A percentile compares a stretch with the other conserved stretches of the same genome.
These are phyloP conservation scores for Donacobius atricapilla DNA, from an alignment of 2,113 vertebrate species.

Conservation along the genomic window DNA sequence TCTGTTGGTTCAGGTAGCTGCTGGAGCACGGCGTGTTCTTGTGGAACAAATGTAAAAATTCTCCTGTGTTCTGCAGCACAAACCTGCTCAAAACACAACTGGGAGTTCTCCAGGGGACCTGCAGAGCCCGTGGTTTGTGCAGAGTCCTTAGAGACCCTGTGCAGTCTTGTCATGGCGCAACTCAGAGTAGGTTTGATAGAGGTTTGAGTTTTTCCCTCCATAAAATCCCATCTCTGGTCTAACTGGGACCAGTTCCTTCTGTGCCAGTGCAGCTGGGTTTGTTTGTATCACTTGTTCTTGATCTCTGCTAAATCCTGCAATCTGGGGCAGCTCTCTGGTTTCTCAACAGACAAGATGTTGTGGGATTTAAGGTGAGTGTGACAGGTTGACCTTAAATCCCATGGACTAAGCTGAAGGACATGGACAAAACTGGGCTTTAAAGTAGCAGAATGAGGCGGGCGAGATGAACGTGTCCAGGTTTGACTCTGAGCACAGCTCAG, in stretches of 20 bases:
- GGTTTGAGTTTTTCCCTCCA: neutral
- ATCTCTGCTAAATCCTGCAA: neutral
- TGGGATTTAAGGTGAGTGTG: neutral
- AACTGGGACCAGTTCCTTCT: neutral
- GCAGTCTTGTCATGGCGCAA: rapidly evolving
- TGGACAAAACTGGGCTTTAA: neutral
- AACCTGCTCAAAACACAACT: rapidly evolving
- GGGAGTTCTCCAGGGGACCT: neutral
- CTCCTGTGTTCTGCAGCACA: neutral
- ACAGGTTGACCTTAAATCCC: neutral
- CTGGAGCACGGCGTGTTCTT: neutral
- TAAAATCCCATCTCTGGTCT: neutral
- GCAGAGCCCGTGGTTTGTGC: neutral
- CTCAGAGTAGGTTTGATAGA: rapidly evolving
- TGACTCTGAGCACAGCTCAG: neutral
- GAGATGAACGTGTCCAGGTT: neutral
- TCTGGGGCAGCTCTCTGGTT: neutral
- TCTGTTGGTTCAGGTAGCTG: neutral
- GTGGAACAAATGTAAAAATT: neutral
- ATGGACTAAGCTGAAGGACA: rapidly evolving
- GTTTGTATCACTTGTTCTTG: neutral
- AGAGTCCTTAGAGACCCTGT: neutral
- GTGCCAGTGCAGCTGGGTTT: neutral
- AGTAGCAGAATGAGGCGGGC: neutral
- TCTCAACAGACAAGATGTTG: rapidly evolving